Conservation (phyloP, 1,140 invertebrate species). For the Drosophila varians region DNA sequence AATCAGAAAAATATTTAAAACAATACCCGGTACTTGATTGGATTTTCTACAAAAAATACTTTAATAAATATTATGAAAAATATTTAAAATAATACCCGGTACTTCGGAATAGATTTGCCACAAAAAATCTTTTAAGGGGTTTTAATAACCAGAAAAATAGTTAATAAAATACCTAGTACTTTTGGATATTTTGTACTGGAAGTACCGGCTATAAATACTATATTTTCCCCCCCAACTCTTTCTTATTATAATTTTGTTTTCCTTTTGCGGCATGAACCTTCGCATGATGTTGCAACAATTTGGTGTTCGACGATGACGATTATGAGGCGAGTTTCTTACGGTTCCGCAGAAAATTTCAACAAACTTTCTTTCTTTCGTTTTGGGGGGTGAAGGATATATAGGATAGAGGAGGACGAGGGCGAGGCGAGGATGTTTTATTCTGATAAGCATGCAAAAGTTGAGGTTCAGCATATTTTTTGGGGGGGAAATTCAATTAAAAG, state of each 20-base stretch:
- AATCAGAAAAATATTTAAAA: too few relatives aligned
- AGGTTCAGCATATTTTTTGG: slow-evolving; percentile 49
- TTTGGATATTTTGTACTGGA: background rate
- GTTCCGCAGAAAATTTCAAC: too few relatives aligned
- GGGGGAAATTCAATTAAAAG: slow-evolving; percentile 75
- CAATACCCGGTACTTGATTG: too few relatives aligned
- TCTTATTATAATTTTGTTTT: slow-evolving; percentile 10
- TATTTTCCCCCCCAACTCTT: background rate
- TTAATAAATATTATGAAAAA: too few relatives aligned
- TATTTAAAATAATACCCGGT: too few relatives aligned
- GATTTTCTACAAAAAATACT: too few relatives aligned
- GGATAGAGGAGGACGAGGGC: too few relatives aligned
- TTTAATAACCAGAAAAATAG: background rate
- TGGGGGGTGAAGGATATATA: too few relatives aligned
- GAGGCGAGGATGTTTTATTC: slow-evolving; percentile 25
- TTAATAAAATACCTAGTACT: slow-evolving; percentile 11
- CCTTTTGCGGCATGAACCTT: slow-evolving; percentile 27
- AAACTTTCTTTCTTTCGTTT: slow-evolving; percentile 4
- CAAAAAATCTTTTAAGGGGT: too few relatives aligned
- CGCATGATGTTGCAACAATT: slow-evolving; percentile 76
- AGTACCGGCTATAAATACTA: background rate
- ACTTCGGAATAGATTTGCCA: too few relatives aligned
- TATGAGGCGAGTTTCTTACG: too few relatives aligned
- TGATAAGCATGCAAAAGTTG: slow-evolving; percentile 72
- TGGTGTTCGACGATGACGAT: slow-evolving; percentile 60